Evolutionary conservation across 2,113 vertebrate genomes (phyloP), one percentile per base, ranked within the genome.

Genomic region (Cyprinodon variegatus): DNA sequence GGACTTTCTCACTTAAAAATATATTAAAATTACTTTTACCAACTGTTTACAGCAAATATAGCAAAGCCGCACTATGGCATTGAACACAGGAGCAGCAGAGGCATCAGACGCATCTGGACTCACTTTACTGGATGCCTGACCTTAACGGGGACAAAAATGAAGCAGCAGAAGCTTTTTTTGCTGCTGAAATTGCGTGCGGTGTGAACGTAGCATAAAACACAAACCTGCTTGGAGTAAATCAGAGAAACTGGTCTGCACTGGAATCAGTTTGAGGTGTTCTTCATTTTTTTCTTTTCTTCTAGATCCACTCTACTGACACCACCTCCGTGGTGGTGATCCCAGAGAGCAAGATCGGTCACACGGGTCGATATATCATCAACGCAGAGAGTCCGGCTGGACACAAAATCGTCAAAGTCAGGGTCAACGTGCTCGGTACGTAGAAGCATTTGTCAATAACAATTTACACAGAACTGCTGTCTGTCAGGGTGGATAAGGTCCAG

Each of bases 351-450:
- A 88, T 97, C 90, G 93, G 88, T 83, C 98, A 99, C 86, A 92
- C 95, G 43, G 98, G 98, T 76, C 95, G 96, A 86, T 99, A 96
- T 76, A 97, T 95, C 71, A 95, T 99, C 92, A 98, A 96, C 40
- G 98, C 96, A 12, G 96, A 96, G 90, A 99, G 96, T 60, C 94
- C 96, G 72, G 98, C 97, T 71, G 97, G 97, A 87, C 96, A 98
- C 92, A 99, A 98, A 91, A 95, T 95, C 50, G 90, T 95, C 37
- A 96, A 96, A 86, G 84, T 98, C 85, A 92, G 96, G 89, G 97
- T 99, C 82, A 96, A 91, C 82, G 96, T 99, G 46, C 95, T 98
- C 53, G 98, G 98, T 99, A 96, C 8, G 92, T 76, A 67, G 5
- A 50, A 17, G 4, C 38, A 0, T 29, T 29, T 29, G 1, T 29